Evolutionary conservation across 2,888 invertebrate species (phyloP), one percentile per base, ranked within the genome.

Genomic region (Polydrusus cervinus): DNA sequence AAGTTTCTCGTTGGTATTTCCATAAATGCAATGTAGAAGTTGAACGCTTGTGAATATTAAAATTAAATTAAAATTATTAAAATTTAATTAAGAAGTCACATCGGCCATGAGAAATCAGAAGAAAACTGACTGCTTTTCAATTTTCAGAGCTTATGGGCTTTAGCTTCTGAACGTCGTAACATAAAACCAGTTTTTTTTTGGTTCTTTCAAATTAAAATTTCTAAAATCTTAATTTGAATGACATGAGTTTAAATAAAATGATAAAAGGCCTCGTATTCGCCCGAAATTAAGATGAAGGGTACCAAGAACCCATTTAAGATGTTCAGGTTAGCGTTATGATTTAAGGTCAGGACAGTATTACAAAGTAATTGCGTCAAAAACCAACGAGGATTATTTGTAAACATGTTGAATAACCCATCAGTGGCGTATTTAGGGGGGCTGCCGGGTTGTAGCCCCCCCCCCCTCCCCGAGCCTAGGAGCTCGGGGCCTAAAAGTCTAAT

Each of bases 171-270:
- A 75, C 70, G 55, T 43, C 71, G 74, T 61, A 74, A 74, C 70
- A 74, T 55, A 18, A 74, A 70, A 74, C 74, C 74, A 43, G 65
- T 34, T 34, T 34, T 34, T 34, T 34, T 34, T 60, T 40, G 75
- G 74, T 80, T 82, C 81, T 78, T 75, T 80, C 81, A 79, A 80
- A 80, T 82, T 80, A 80, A 80, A 75, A 79, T 81, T 77, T 79
- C 75, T 73, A 70, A 79, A 81, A 75, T 80, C 77, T 76, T 72
- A 72, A 76, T 73, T 76, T 73, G 72, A 73, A 68, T 53, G 72
- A 72, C 67, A 62, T 61, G 70, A 75, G 74, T 67, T 71, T 53
- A 61, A 75, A 71, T 3, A 45, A 25, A 47, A 57, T 55, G 75
- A 69, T 75, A 65, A 70, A 47, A 45, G 71, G 71, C 64, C 69